A percentile compares a stretch with the other conserved stretches of the same genome.
Evolutionary conservation across 2,797 vertebrate species (phyloP).

Genomic region (Loriculus beryllinus): DNA sequence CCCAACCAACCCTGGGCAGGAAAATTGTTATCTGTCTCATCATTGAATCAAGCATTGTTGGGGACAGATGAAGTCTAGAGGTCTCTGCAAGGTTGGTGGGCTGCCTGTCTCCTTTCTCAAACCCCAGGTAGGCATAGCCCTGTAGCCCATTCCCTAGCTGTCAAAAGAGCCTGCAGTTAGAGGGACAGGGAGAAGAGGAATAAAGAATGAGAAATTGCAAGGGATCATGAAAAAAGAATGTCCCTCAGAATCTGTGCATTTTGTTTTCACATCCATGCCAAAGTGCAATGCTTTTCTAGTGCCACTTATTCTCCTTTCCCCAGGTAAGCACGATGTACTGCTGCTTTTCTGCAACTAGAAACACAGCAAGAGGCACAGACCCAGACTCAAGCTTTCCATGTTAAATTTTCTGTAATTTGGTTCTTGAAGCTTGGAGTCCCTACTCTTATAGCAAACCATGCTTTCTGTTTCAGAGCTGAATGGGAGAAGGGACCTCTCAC

Average conservation of each 20-base stretch:
- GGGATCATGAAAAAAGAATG: not conserved
- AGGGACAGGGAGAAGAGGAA: not conserved
- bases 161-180: not conserved
- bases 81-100: not conserved
- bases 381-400: not conserved
- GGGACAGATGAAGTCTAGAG: not conserved
- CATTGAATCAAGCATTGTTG: not conserved
- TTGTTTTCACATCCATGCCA: not conserved
- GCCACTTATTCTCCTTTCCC: not conserved
- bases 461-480: not conserved
- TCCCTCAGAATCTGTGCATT: not conserved
- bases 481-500: not conserved
- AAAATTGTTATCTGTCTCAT: not conserved
- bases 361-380: not conserved
- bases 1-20: not conserved
- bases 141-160: not conserved
- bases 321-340: fast-evolving
- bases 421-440: not conserved
- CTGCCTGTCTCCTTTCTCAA: not conserved
- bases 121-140: not conserved
- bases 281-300: not conserved
- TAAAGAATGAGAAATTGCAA: not conserved
- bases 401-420: not conserved
- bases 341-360: not conserved
- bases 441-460: not conserved